phyloP scores from a whole-genome alignment of 1,140 invertebrate species.

The Leptopilina boulardi region DNA sequence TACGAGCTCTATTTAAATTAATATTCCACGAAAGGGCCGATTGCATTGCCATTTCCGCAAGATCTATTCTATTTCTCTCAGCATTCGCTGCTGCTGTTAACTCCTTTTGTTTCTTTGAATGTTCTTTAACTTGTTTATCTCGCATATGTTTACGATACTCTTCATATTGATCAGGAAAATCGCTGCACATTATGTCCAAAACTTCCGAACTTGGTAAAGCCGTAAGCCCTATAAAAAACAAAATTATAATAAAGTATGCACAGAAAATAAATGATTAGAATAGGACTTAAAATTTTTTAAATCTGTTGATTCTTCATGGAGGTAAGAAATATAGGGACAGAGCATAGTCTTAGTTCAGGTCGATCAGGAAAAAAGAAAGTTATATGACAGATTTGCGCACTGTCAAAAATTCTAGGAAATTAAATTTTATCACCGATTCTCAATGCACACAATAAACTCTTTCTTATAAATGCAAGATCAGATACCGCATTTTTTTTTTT shows the following conservation, averaged over 20 bases:
- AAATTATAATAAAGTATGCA: background rate
- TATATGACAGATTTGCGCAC: too few species aligned
- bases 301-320: too few species aligned
- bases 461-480: too few species aligned
- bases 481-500: too few species aligned
- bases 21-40: conserved; percentile 93
- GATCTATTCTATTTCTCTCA: conserved; percentile 81
- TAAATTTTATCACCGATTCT: too few species aligned
- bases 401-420: too few species aligned
- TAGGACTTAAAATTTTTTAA: background rate
- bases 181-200: conserved; percentile 94
- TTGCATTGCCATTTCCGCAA: conserved; percentile 90
- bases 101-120: conserved; percentile 83
- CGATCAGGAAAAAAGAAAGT: too few species aligned
- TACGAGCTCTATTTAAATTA: conserved; percentile 86
- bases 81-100: conserved; percentile 75
- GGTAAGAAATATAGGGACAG: too few species aligned
- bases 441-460: too few species aligned
- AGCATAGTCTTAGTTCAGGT: too few species aligned
- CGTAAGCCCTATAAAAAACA: conserved; percentile 83
- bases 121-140: conserved; percentile 85
- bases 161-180: conserved; percentile 96
- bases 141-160: conserved; percentile 91
- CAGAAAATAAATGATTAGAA: conserved; percentile 23
- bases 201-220: conserved; percentile 94